Percentiles rank a stretch among this genome's conserved stretches.
phyloP scores from a whole-genome alignment of 2,797 vertebrate genomes.

The Crypturellus tataupa region DNA sequence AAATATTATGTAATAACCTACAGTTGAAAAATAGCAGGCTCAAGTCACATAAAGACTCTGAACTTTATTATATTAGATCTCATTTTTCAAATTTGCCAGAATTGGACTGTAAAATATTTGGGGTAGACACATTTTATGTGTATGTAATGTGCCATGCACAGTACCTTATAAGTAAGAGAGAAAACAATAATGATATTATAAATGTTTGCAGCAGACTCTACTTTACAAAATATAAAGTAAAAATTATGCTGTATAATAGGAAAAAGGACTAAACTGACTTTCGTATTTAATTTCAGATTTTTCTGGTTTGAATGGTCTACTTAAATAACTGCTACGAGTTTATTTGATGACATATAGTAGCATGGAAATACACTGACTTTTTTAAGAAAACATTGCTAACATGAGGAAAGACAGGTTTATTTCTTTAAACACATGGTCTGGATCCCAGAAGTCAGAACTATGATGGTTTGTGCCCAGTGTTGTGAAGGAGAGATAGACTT shows the following conservation, averaged over 20 bases:
- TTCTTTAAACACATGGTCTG: neutral
- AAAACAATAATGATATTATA: neutral
- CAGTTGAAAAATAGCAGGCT: neutral
- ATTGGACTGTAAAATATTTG: conserved; percentile 2
- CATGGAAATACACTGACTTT: neutral
- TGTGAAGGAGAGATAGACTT: neutral
- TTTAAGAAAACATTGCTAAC: neutral
- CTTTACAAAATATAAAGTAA: neutral
- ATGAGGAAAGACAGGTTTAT: neutral
- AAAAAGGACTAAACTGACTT: neutral
- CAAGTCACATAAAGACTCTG: neutral
- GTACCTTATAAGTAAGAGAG: neutral
- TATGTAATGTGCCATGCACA: neutral
- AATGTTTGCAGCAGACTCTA: neutral
- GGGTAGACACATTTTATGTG: neutral
- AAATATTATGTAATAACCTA: neutral
- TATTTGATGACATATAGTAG: neutral
- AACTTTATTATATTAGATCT: neutral
- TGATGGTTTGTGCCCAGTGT: fast-evolving
- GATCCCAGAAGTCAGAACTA: neutral
- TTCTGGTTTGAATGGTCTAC: neutral
- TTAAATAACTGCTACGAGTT: neutral
- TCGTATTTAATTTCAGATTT: conserved; percentile 34
- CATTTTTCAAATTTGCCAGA: conserved; percentile 5
- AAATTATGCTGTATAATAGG: neutral